Evolutionary conservation across 2,113 vertebrate genomes (phyloP).

Genomic region (Epinephelus moara): DNA sequence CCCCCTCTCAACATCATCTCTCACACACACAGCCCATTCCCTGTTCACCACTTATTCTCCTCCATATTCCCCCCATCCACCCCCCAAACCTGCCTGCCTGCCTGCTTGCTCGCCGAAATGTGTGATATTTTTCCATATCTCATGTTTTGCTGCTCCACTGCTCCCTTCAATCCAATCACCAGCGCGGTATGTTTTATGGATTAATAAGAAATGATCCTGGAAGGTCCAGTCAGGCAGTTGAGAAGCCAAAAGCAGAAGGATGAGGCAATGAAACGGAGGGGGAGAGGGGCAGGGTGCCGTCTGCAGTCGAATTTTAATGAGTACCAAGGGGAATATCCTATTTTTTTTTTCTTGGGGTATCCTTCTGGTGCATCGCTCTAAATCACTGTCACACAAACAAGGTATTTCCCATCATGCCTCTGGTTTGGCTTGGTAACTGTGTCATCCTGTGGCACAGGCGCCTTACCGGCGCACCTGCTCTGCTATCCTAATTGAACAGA

Average conservation of each 20-base stretch:
- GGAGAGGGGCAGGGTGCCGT: slow-evolving; percentile 69
- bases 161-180: slow-evolving; percentile 85
- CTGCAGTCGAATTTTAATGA: slow-evolving; percentile 88
- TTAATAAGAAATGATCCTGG: slow-evolving; percentile 90
- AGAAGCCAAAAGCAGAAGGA: slow-evolving; percentile 79
- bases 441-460: slow-evolving; percentile 77
- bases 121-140: slow-evolving; percentile 85
- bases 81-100: slow-evolving; percentile 17
- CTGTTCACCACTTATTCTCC: slow-evolving; percentile 79
- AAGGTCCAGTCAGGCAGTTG: slow-evolving; percentile 76
- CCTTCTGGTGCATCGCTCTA: slow-evolving; percentile 82
- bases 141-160: slow-evolving; percentile 86
- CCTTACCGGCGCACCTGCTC: slow-evolving; percentile 83
- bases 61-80: slow-evolving; percentile 24
- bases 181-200: slow-evolving; percentile 87
- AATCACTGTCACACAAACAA: slow-evolving; percentile 88
- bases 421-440: slow-evolving; percentile 84
- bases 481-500: slow-evolving; percentile 87
- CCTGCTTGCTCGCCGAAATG: slow-evolving; percentile 68
- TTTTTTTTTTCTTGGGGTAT: slow-evolving; percentile 78
- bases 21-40: slow-evolving; percentile 76
- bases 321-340: slow-evolving; percentile 87
- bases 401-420: slow-evolving; percentile 87
- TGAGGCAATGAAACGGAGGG: slow-evolving; percentile 64
- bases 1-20: slow-evolving; percentile 55